These are phyloP conservation scores for Sphinx pinastri DNA, from an alignment of 2,888 invertebrate genomes.

Conservation along the genomic window DNA sequence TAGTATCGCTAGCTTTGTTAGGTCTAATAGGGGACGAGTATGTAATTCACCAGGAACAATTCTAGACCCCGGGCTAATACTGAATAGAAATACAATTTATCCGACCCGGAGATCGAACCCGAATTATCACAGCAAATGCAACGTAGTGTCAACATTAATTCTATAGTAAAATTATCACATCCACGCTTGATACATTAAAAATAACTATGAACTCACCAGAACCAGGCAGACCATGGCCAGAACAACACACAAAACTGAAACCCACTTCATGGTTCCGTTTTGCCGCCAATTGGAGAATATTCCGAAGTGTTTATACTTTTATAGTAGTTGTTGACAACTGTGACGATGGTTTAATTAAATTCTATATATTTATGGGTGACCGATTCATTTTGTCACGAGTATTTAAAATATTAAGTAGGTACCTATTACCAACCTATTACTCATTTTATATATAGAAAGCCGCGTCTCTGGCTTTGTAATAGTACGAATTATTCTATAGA, in stretches of 20 bases:
- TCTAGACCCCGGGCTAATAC: too few species aligned
- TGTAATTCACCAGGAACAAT: too few species aligned
- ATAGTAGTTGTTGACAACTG: conserved; percentile 38
- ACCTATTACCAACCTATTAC: neutral
- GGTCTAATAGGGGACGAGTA: too few species aligned
- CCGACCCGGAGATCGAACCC: too few species aligned
- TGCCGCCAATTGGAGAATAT: conserved; percentile 28
- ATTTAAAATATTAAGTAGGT: conserved; percentile 1
- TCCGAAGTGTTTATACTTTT: conserved; percentile 36
- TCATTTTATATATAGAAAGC: neutral
- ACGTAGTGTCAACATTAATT: too few species aligned
- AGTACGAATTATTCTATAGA: too few species aligned
- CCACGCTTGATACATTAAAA: too few species aligned
- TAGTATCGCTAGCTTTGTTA: too few species aligned
- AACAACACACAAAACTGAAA: conserved; percentile 48
- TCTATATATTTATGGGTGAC: conserved; percentile 12
- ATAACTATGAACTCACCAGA: conserved; percentile 48
- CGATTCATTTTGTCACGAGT: conserved; percentile 20
- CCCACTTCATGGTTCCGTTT: conserved; percentile 59
- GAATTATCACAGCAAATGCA: too few species aligned
- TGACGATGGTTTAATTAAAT: conserved; percentile 34
- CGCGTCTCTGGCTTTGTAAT: too few species aligned
- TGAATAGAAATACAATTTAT: too few species aligned
- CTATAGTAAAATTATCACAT: too few species aligned
- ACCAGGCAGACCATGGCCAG: conserved; percentile 50